A percentile compares a stretch with the other conserved stretches of the same genome.
These are phyloP conservation scores for Cygnus atratus DNA, from an alignment of 2,113 vertebrate species.

Conservation along the genomic window DNA sequence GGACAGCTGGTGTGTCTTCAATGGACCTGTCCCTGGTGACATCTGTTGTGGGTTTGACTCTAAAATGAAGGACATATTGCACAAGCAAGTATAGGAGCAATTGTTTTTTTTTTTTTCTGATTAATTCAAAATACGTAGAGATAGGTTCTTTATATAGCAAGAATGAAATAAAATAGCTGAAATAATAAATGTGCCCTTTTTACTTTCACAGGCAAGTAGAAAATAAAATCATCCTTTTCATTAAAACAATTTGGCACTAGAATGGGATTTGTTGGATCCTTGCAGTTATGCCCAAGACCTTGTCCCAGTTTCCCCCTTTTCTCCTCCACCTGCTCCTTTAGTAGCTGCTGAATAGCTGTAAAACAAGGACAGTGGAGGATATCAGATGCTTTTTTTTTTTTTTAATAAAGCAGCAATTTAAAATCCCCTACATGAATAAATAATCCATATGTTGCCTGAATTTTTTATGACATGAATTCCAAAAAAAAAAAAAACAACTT, in stretches of 20 bases:
- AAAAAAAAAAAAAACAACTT: neutral
- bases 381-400: neutral
- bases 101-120: neutral
- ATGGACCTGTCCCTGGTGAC: neutral
- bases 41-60: neutral
- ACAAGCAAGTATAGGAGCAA: neutral
- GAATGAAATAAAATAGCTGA: neutral
- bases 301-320: constrained; percentile 14
- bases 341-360: neutral
- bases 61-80: neutral
- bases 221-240: constrained; percentile 4
- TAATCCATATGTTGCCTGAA: constrained; percentile 62
- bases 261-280: neutral
- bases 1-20: neutral
- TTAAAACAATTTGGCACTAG: neutral
- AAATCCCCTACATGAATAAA: constrained; percentile 25
- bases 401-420: neutral
- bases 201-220: neutral
- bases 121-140: neutral
- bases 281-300: neutral
- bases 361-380: neutral
- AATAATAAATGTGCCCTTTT: neutral
- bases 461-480: constrained; percentile 58
- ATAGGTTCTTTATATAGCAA: neutral
- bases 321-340: neutral